Evolutionary conservation across 2,797 vertebrate species (phyloP).

Genomic region (Acanthornis magna): DNA sequence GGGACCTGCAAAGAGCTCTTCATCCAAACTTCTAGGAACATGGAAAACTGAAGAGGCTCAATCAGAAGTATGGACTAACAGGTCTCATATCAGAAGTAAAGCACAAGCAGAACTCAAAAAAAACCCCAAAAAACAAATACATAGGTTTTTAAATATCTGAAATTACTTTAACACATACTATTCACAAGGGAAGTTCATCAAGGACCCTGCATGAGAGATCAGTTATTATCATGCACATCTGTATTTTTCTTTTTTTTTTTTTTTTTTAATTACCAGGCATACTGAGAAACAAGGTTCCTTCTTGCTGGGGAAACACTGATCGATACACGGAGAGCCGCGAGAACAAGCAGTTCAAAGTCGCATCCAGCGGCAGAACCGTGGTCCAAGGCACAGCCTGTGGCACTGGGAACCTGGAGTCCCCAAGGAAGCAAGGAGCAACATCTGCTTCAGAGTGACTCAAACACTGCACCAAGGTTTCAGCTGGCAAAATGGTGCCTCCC

Average conservation of each 20-base stretch:
- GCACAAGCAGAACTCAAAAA: neutral
- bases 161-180: neutral
- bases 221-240: neutral
- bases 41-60: neutral
- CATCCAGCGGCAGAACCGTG: slow-evolving; percentile 74
- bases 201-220: neutral
- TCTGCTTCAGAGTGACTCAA: neutral
- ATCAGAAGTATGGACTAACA: neutral
- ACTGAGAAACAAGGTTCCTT: slow-evolving; percentile 77
- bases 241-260: neutral
- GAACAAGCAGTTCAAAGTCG: slow-evolving; percentile 81
- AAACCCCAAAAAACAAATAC: too few species aligned
- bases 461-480: slow-evolving; percentile 73
- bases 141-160: neutral
- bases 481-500: slow-evolving; percentile 83
- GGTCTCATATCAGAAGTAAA: neutral
- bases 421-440: neutral
- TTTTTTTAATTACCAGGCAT: slow-evolving; percentile 57
- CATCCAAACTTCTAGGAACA: neutral
- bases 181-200: neutral
- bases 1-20: neutral
- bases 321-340: slow-evolving; percentile 74
- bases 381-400: slow-evolving; percentile 29
- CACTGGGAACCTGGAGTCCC: neutral
- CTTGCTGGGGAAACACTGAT: slow-evolving; percentile 77